Evolutionary conservation across 2,113 vertebrate genomes (phyloP), one percentile per base, ranked within the genome.

Genomic region (Mesembrinibis cayennensis): DNA sequence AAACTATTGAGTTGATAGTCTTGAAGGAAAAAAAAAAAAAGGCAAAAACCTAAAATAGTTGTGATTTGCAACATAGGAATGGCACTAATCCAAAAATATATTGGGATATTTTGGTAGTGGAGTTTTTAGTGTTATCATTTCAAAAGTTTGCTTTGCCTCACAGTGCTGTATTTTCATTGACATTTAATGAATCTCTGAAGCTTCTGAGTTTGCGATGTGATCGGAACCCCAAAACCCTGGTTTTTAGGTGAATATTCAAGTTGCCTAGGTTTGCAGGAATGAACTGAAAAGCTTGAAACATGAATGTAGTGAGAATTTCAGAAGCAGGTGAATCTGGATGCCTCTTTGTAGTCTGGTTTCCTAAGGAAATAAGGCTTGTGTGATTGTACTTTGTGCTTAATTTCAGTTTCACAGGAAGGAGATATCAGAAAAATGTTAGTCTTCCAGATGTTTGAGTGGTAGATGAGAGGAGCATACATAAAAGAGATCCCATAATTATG

Each of bases 1-100:
- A 89, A 95, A 59, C 23, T 78, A 78, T 26, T 88, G 72, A 89
- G 42, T 59, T 78, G 59, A 87, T 90, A 95, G 88, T 55, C 90
- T 83, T 59, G 59, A 32, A 47, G 13, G 5, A 30, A 49, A 66
- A 52, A 59, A 63, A 32, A 30, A 34, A 61, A 56, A 70, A 63
- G 7, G 27, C 72, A 42, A 90, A 90, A 21, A 16, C 5, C 21
- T 73, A 45, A 90, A 82, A 44, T 77, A 87, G 42, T 89, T 89
- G 63, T 89, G 80, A 74, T 90, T 89, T 92, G 50, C 27, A 71
- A 70, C 36, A 55, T 21, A 44, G 72, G 69, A 90, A 71, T 83
- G 61, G 66, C 76, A 92, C 16, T 9, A 58, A 50, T 58, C 71
- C 63, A 92, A 73, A 96, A 89, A 45, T 27, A 42, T 26, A 92